A percentile compares a stretch with the other conserved stretches of the same genome.
phyloP scores from a whole-genome alignment of 2,113 vertebrate genomes.

The Leptobrachium ailaonicum region DNA sequence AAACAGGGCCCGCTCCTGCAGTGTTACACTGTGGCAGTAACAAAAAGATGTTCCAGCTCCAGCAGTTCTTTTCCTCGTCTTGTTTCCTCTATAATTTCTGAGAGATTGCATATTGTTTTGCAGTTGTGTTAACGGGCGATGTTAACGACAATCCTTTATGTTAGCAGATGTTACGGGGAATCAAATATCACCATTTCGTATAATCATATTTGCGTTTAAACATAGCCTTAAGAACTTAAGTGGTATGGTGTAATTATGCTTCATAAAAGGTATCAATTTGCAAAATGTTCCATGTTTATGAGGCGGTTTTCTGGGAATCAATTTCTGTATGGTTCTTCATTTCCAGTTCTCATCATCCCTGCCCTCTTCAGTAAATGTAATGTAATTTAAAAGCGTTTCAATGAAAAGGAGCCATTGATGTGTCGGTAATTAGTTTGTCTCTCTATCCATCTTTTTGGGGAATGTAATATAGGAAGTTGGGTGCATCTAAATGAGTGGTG shows the following conservation, averaged over 20 bases:
- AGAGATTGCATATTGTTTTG: neutral
- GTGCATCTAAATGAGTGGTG: too few relatives aligned
- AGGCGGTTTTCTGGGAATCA: neutral
- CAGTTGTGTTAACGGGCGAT: neutral
- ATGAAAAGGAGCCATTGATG: neutral
- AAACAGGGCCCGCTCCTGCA: too few relatives aligned
- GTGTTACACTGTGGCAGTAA: too few relatives aligned
- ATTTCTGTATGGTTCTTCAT: neutral
- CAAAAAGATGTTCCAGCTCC: too few relatives aligned
- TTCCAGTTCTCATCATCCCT: neutral
- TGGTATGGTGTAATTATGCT: neutral
- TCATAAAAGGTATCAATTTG: conserved; percentile 1
- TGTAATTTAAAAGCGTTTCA: neutral
- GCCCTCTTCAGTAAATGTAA: neutral
- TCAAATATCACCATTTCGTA: neutral
- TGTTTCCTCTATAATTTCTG: neutral
- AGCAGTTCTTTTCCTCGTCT: too few relatives aligned
- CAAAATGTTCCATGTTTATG: neutral
- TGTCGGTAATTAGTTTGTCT: neutral
- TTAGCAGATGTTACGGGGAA: neutral
- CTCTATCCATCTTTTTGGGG: too few relatives aligned
- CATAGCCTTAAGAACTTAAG: conserved; percentile 3
- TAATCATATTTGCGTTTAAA: conserved; percentile 6
- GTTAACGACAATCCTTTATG: neutral
- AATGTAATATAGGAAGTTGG: too few relatives aligned